Evolutionary conservation across 2,797 vertebrate species (phyloP).

Genomic region (Pristis pectinata): DNA sequence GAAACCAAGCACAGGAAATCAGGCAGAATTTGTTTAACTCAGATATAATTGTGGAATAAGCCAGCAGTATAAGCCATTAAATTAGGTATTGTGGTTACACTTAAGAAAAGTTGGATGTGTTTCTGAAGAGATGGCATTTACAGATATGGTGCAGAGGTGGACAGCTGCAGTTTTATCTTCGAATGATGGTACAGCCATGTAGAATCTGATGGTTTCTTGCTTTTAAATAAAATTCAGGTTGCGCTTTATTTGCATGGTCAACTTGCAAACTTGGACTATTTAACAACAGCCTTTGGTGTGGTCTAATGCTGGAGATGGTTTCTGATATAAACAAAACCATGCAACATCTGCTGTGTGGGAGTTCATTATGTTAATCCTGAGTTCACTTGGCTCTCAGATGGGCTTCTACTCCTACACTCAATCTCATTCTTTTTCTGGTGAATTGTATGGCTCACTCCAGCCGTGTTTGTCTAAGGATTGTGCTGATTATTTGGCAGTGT

Average conservation of each 20-base stretch:
- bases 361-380: conserved; percentile 33
- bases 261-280: conserved; percentile 8
- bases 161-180: not conserved
- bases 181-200: not conserved
- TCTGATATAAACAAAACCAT: conserved; percentile 17
- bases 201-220: not conserved
- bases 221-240: not conserved
- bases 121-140: not conserved
- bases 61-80: not conserved
- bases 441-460: not conserved
- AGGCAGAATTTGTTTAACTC: not conserved
- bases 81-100: no score
- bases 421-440: not conserved
- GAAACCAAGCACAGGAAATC: not conserved
- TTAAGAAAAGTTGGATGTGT: not conserved
- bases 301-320: conserved; percentile 19
- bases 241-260: not conserved
- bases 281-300: conserved; percentile 3
- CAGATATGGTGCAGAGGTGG: not conserved
- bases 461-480: not conserved
- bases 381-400: conserved; percentile 3
- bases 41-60: not conserved
- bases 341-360: conserved; percentile 31
- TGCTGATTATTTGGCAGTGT: conserved; percentile 21
- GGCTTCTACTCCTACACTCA: conserved; percentile 27